Conservation (phyloP, 1,140 invertebrate species). For the Coenobita brevimanus region DNA sequence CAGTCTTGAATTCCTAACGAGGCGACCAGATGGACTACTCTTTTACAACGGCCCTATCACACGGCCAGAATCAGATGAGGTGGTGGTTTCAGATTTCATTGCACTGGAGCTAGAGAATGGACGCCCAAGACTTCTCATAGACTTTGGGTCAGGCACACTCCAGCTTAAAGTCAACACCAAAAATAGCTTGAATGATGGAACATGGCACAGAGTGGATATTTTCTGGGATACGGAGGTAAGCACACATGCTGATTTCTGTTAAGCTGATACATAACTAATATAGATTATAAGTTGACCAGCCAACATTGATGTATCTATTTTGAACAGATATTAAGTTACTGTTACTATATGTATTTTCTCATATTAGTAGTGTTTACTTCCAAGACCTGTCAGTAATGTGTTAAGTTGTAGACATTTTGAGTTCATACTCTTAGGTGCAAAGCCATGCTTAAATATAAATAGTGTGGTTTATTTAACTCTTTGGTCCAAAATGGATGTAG, state of each 20-base stretch:
- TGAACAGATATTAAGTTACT: no score
- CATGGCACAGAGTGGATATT: constrained; percentile 96
- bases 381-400: no score
- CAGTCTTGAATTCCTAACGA: constrained; percentile 95
- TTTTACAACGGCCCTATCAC: constrained; percentile 98
- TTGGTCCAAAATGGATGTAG: no score
- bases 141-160: constrained; percentile 95
- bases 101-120: constrained; percentile 93
- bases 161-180: constrained; percentile 90
- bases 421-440: no score
- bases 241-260: background rate
- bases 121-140: constrained; percentile 90
- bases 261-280: background rate
- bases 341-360: no score
- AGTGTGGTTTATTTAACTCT: no score
- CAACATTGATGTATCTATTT: no score
- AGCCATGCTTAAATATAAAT: no score
- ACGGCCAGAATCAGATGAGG: constrained; percentile 90
- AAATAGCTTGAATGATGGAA: constrained; percentile 90
- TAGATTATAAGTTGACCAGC: no score
- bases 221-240: constrained; percentile 92
- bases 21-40: constrained; percentile 91
- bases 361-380: no score
- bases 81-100: constrained; percentile 92
- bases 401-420: no score